Evolutionary conservation across 2,797 vertebrate species (phyloP).

Genomic region (Malacoraja senta): DNA sequence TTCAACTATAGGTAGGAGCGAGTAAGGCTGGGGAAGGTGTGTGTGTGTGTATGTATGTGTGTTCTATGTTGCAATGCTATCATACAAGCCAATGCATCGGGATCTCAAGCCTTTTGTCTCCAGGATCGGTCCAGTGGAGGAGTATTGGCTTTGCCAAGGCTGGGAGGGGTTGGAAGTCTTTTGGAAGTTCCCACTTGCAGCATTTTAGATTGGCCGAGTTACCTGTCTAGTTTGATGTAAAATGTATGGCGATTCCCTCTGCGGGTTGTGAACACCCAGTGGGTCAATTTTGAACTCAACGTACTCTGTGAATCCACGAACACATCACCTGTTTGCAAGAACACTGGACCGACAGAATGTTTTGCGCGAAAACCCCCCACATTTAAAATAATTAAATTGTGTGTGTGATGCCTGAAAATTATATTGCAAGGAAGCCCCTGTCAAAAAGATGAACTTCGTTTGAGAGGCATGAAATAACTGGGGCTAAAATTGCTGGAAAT

Average conservation of each 20-base stretch:
- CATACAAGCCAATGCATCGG: neutral
- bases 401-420: neutral
- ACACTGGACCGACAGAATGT: neutral
- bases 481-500: too few relatives aligned
- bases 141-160: slow-evolving; percentile 36
- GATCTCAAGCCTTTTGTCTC: neutral
- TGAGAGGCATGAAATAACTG: neutral
- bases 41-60: slow-evolving; percentile 42
- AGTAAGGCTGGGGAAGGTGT: slow-evolving; percentile 45
- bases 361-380: neutral
- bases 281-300: neutral
- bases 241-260: neutral
- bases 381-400: neutral
- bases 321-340: neutral
- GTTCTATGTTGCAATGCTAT: neutral
- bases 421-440: neutral
- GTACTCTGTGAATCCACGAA: neutral
- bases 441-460: neutral
- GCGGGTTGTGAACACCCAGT: slow-evolving; percentile 13
- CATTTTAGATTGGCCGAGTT: neutral
- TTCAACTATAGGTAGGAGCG: slow-evolving; percentile 69
- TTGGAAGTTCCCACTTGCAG: neutral
- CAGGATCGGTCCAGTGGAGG: neutral
- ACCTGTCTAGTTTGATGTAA: neutral
- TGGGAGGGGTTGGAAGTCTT: slow-evolving; percentile 40